These are phyloP conservation scores for Lydus trimaculatus DNA, from an alignment of 2,888 invertebrate species.

Conservation along the genomic window DNA sequence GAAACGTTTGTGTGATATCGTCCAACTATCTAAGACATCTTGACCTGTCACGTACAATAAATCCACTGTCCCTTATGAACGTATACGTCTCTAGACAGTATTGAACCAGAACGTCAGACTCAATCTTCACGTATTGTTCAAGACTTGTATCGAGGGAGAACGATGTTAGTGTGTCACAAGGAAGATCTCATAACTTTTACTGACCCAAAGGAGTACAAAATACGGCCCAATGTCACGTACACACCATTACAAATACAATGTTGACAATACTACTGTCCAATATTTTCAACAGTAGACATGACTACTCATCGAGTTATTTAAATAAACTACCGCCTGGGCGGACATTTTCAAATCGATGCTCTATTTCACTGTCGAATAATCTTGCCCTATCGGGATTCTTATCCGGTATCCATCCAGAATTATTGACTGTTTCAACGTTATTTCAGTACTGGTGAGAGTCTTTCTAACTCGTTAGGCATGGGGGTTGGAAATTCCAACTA, in stretches of 20 bases:
- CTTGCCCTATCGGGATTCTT: neutral
- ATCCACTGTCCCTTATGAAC: conserved; percentile 9
- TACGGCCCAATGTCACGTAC: neutral
- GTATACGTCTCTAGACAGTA: neutral
- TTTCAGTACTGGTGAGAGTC: neutral
- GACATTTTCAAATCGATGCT: neutral
- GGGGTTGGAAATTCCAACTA: neutral
- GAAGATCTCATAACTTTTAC: conserved; percentile 7
- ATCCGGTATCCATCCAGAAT: neutral
- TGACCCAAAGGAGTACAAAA: neutral
- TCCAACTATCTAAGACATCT: neutral
- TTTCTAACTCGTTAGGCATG: neutral
- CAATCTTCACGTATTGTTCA: conserved; percentile 12
- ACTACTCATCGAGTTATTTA: neutral
- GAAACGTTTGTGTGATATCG: neutral
- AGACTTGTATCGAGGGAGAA: neutral
- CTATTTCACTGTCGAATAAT: neutral
- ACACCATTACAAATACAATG: neutral
- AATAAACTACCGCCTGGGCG: neutral
- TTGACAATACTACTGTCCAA: neutral
- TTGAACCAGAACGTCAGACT: conserved; percentile 6
- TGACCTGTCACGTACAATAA: conserved; percentile 14
- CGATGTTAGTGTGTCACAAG: conserved; percentile 9
- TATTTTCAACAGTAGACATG: neutral
- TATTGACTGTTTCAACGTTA: neutral